Conservation (phyloP, 2,888 invertebrate genomes). For the Acleris sparsana region DNA sequence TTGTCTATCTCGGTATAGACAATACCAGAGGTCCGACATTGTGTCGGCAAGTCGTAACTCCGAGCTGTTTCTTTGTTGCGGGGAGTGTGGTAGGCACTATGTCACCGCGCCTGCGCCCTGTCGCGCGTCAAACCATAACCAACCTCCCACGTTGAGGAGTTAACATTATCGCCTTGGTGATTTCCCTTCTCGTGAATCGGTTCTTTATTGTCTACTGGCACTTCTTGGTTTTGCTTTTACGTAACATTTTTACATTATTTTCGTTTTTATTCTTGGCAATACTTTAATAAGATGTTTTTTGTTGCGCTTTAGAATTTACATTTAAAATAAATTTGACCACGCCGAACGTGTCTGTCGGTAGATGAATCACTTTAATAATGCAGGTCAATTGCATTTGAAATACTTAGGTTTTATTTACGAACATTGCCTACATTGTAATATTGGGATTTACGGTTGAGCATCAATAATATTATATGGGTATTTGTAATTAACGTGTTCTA, state of each 20-base stretch:
- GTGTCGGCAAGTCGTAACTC: slow-evolving; percentile 29
- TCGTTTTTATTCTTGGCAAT: slow-evolving; percentile 7
- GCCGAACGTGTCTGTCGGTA: too few relatives aligned
- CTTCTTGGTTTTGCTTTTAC: slow-evolving; percentile 30
- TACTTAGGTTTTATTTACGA: too few relatives aligned
- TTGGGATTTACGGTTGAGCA: too few relatives aligned
- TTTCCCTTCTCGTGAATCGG: slow-evolving; percentile 35
- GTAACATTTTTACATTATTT: slow-evolving; percentile 30
- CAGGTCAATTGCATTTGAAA: too few relatives aligned
- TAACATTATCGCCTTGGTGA: slow-evolving; percentile 37
- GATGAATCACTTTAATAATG: too few relatives aligned
- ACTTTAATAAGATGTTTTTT: not conserved
- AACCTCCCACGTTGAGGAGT: slow-evolving; percentile 56
- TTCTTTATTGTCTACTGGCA: slow-evolving; percentile 30
- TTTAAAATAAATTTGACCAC: too few relatives aligned
- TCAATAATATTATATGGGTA: too few relatives aligned
- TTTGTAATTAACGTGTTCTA: too few relatives aligned
- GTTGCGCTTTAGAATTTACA: not conserved
- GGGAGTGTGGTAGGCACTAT: slow-evolving; percentile 51
- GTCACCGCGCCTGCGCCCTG: slow-evolving; percentile 54
- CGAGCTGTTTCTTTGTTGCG: slow-evolving; percentile 41
- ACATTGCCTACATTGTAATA: too few relatives aligned
- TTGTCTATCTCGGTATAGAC: slow-evolving; percentile 32
- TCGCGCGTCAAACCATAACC: slow-evolving; percentile 50
- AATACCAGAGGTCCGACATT: slow-evolving; percentile 29